Evolutionary conservation across 2,888 invertebrate species (phyloP).

Genomic region (Drosophila mimetica): DNA sequence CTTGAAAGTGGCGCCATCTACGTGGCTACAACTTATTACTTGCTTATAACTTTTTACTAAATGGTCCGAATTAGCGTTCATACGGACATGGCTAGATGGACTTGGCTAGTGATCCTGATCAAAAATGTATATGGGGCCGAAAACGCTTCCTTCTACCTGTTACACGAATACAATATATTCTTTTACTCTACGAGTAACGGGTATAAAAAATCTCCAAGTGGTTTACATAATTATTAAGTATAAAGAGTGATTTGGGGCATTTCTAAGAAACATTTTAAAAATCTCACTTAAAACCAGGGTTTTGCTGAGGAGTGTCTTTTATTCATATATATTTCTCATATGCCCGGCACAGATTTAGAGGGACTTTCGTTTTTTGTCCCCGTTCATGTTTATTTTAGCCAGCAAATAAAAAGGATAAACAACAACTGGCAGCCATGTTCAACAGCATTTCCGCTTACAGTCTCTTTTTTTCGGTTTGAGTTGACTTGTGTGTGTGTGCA

Average conservation of each 20-base stretch:
- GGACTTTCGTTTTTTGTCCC: constrained; percentile 43
- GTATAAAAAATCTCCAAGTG: not conserved
- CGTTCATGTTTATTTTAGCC: constrained; percentile 49
- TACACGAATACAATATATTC: too few species aligned
- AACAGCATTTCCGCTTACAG: constrained; percentile 50
- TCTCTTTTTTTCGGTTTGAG: constrained; percentile 10
- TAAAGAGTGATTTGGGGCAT: not conserved
- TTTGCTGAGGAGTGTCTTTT: not conserved
- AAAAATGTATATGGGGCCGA: too few species aligned
- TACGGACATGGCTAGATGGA: too few species aligned
- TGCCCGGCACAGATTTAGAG: constrained; percentile 56
- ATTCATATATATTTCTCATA: constrained; percentile 17
- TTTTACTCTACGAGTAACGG: too few species aligned
- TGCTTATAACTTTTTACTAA: too few species aligned
- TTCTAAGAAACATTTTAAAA: not conserved
- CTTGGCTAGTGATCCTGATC: too few species aligned
- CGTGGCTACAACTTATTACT: too few species aligned
- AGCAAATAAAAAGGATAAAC: constrained; percentile 54
- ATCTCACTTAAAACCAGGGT: too few species aligned
- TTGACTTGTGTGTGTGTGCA: constrained; percentile 14
- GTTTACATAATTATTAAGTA: too few species aligned
- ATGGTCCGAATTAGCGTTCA: too few species aligned
- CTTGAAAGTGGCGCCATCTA: too few species aligned
- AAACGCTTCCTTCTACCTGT: too few species aligned
- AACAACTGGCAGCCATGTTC: constrained; percentile 52